Evolutionary conservation across 2,888 invertebrate species (phyloP).

Genomic region (Trissoscelio sp.): DNA sequence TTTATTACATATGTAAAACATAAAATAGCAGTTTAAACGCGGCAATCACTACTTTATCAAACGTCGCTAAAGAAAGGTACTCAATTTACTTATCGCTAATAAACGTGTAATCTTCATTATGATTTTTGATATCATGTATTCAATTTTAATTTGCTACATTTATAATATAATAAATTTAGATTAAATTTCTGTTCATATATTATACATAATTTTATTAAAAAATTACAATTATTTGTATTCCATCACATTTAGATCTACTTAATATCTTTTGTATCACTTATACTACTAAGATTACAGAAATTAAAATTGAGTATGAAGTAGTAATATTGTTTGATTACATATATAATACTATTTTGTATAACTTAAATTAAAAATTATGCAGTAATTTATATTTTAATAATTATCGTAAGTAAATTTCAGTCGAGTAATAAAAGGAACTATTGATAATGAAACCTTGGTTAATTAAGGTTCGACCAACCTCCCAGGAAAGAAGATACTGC

Average conservation of each 20-base stretch:
- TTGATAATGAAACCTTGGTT: constrained; percentile 4
- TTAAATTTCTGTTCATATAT: no score
- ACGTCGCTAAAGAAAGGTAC: constrained; percentile 36
- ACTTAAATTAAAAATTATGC: neutral
- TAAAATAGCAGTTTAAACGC: no score
- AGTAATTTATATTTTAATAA: neutral
- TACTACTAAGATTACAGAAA: no score
- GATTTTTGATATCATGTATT: neutral
- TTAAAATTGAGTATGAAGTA: no score
- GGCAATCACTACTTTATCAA: constrained; percentile 36
- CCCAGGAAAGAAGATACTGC: constrained; percentile 87
- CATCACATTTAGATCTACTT: no score
- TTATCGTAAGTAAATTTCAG: constrained; percentile 14
- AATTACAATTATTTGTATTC: no score
- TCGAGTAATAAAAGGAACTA: constrained; percentile 40
- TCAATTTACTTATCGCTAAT: constrained; percentile 31
- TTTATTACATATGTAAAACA: no score
- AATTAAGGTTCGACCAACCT: constrained; percentile 84
- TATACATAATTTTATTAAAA: no score
- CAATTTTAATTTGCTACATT: neutral
- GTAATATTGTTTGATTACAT: neutral
- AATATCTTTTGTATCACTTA: no score
- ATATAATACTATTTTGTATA: neutral
- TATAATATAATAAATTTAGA: neutral
- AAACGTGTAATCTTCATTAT: constrained; percentile 4